phyloP scores from a whole-genome alignment of 2,797 vertebrate genomes.

The Periparus ater region DNA sequence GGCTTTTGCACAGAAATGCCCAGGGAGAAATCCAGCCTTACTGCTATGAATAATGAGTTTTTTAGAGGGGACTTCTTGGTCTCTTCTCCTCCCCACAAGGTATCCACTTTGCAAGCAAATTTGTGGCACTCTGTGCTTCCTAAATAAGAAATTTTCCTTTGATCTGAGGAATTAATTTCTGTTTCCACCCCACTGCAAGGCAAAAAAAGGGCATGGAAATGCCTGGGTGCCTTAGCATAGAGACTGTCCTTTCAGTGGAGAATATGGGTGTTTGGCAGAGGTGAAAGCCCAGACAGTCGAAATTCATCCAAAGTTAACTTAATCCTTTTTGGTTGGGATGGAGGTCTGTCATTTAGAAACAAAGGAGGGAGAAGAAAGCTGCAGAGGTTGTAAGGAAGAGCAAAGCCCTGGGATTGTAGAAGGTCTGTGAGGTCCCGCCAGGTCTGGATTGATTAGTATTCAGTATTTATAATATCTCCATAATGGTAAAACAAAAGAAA shows the following conservation, averaged over 20 bases:
- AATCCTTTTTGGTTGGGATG: background rate
- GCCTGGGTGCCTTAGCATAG: background rate
- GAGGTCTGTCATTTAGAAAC: background rate
- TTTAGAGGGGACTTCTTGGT: background rate
- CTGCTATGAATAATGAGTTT: background rate
- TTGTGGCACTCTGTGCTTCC: background rate
- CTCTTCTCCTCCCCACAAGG: background rate
- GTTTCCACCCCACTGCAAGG: background rate
- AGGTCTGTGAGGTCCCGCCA: slow-evolving; percentile 77
- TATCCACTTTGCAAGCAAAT: background rate
- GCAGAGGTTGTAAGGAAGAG: slow-evolving; percentile 42
- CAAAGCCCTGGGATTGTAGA: slow-evolving; percentile 61
- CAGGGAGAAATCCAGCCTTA: background rate
- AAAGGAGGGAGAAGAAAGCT: background rate
- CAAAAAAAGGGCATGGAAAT: background rate
- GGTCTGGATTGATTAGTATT: slow-evolving; percentile 85
- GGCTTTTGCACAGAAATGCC: slow-evolving; percentile 49
- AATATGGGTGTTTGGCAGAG: background rate
- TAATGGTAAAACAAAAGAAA: slow-evolving; percentile 87
- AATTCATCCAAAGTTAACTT: background rate
- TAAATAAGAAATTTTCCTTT: background rate
- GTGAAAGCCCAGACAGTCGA: background rate
- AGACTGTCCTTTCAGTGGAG: background rate
- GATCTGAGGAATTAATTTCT: background rate
- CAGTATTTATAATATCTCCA: slow-evolving; percentile 84